A percentile compares a stretch with the other conserved stretches of the same genome.
Evolutionary conservation across 2,113 vertebrate genomes (phyloP).

Genomic region (Paraplagusia blochii): DNA sequence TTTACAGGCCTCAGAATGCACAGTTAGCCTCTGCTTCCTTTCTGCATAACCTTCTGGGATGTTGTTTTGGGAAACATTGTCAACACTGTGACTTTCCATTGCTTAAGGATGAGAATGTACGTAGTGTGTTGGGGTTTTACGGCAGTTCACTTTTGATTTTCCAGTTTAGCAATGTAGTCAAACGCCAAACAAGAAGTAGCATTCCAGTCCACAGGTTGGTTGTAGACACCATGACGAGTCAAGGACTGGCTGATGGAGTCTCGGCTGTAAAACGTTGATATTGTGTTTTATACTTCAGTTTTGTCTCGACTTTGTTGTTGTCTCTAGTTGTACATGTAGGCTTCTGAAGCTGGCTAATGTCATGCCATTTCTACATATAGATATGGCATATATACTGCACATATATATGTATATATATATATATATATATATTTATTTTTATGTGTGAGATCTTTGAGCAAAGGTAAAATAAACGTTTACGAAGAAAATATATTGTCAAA

Average conservation of each 20-base stretch:
- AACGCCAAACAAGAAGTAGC: slow-evolving; percentile 17
- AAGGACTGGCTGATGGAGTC: neutral
- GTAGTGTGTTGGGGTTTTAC: slow-evolving; percentile 14
- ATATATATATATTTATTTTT: neutral
- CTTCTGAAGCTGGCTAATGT: slow-evolving; percentile 1
- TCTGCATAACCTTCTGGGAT: slow-evolving; percentile 60
- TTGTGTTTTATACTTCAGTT: neutral
- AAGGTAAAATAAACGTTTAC: neutral
- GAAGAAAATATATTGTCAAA: slow-evolving; percentile 20
- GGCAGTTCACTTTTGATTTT: slow-evolving; percentile 30
- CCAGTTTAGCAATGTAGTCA: slow-evolving; percentile 9
- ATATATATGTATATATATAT: neutral
- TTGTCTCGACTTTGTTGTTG: neutral
- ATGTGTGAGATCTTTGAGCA: too few species aligned
- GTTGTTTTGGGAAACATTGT: slow-evolving; percentile 61
- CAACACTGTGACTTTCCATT: slow-evolving; percentile 59
- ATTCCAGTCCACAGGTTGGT: slow-evolving; percentile 3
- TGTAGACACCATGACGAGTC: neutral
- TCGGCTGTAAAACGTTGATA: neutral
- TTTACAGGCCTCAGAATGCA: slow-evolving; percentile 31
- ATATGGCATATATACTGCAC: too few species aligned
- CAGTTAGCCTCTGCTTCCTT: slow-evolving; percentile 43
- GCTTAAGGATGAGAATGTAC: slow-evolving; percentile 50
- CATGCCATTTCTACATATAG: neutral
- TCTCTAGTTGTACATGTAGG: neutral